Evolutionary conservation across 2,797 vertebrate species (phyloP).

Genomic region (Chrosomus eos): DNA sequence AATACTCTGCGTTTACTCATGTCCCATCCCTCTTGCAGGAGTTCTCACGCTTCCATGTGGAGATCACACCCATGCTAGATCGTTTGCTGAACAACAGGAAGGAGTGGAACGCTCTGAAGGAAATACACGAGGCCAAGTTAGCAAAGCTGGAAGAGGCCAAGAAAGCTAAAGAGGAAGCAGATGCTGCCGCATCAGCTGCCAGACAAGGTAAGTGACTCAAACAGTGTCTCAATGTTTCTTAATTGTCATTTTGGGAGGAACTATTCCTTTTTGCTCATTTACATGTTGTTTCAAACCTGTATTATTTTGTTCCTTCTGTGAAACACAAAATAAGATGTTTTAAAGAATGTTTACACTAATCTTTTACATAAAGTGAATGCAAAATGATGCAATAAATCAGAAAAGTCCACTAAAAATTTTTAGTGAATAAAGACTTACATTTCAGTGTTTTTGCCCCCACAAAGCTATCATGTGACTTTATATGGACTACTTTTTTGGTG

Average conservation of each 20-base stretch:
- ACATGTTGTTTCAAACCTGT: background rate
- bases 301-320: background rate
- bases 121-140: conserved; percentile 82
- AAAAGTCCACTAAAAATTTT: background rate
- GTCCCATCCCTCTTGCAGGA: conserved; percentile 72
- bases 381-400: background rate
- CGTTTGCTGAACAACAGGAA: conserved; percentile 90
- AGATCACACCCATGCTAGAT: conserved; percentile 90
- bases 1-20: background rate
- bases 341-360: background rate
- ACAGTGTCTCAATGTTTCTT: background rate
- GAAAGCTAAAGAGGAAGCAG: conserved; percentile 74
- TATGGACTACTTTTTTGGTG: background rate
- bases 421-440: background rate
- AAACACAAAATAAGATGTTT: background rate
- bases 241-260: background rate
- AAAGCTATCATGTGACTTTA: background rate
- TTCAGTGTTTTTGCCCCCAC: background rate
- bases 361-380: background rate
- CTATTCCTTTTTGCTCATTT: background rate
- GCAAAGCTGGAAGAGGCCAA: conserved; percentile 80
- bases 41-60: conserved; percentile 88
- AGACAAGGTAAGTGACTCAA: conserved; percentile 72
- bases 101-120: conserved; percentile 89
- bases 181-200: conserved; percentile 37